These are phyloP conservation scores for Adelges cooleyi DNA, from an alignment of 1,140 invertebrate species.

Conservation along the genomic window DNA sequence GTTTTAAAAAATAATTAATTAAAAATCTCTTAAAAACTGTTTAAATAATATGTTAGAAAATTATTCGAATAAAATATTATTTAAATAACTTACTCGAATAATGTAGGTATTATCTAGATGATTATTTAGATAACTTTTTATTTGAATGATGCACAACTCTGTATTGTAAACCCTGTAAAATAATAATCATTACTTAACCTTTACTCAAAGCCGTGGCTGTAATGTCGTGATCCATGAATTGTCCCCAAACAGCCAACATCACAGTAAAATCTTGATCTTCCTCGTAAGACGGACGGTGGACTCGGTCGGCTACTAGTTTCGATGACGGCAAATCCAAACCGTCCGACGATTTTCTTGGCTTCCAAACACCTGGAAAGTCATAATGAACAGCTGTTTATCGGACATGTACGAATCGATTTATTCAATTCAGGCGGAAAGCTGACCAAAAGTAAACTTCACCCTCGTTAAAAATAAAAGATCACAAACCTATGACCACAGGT, in stretches of 20 bases:
- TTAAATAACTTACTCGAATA: no score
- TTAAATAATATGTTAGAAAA: no score
- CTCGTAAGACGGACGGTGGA: conserved; percentile 57
- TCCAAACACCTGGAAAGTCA: not conserved
- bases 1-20: no score
- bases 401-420: not conserved
- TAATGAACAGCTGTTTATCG: not conserved
- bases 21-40: no score
- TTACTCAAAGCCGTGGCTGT: conserved; percentile 67
- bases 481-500: no score
- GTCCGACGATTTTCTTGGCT: not conserved
- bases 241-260: conserved; percentile 81
- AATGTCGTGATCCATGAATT: conserved; percentile 93
- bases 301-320: conserved; percentile 55
- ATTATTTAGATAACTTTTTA: no score
- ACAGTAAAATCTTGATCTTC: conserved; percentile 63
- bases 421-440: not conserved
- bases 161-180: conserved; percentile 25
- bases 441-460: conserved; percentile 28
- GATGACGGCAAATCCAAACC: conserved; percentile 53
- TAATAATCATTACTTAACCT: conserved; percentile 38
- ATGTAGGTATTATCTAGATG: no score
- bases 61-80: no score
- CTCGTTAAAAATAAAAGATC: no score
- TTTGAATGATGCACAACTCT: no score